Evolutionary conservation across 2,888 invertebrate genomes (phyloP).

Genomic region (Crocallis elinguaria): DNA sequence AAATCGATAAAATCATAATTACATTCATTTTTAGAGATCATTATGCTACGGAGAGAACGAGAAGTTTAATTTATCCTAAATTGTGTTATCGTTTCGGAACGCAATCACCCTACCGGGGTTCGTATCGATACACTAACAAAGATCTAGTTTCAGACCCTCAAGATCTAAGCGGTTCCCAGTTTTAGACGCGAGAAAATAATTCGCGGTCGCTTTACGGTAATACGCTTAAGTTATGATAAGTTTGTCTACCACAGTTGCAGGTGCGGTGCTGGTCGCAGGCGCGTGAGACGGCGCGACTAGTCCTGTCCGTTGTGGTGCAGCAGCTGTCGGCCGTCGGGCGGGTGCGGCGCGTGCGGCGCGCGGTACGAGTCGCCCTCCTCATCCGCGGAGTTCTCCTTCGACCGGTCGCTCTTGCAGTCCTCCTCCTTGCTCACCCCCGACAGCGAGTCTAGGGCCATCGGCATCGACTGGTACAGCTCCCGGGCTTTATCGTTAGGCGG

Average conservation of each 20-base stretch:
- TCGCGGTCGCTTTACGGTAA: conserved; percentile 4
- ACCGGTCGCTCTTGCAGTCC: conserved; percentile 87
- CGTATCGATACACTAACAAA: conserved; percentile 50
- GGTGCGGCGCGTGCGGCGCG: conserved; percentile 83
- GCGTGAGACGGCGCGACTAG: conserved; percentile 62
- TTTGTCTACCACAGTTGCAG: conserved; percentile 41
- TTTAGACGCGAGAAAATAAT: conserved; percentile 4
- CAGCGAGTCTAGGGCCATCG: conserved; percentile 84
- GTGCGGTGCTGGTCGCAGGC: conserved; percentile 43
- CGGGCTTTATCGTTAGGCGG: conserved; percentile 91
- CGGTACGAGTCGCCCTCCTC: conserved; percentile 81
- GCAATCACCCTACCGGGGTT: conserved; percentile 24
- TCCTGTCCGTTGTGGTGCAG: conserved; percentile 93
- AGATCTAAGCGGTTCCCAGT: conserved; percentile 13
- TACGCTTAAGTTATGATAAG: conserved; percentile 25
- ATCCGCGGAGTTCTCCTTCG: conserved; percentile 86
- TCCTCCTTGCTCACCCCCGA: conserved; percentile 84
- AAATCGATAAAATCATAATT: conserved; percentile 29
- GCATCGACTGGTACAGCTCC: conserved; percentile 85
- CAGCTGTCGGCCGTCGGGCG: conserved; percentile 87
- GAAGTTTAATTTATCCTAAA: conserved; percentile 37
- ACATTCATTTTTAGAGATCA: conserved; percentile 37
- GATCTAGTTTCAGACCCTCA: conserved; percentile 56
- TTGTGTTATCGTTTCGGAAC: conserved; percentile 24
- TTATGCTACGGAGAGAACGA: conserved; percentile 35